Evolutionary conservation across 1,140 invertebrate genomes (phyloP).

Genomic region (Zaprionus tsacasi): DNA sequence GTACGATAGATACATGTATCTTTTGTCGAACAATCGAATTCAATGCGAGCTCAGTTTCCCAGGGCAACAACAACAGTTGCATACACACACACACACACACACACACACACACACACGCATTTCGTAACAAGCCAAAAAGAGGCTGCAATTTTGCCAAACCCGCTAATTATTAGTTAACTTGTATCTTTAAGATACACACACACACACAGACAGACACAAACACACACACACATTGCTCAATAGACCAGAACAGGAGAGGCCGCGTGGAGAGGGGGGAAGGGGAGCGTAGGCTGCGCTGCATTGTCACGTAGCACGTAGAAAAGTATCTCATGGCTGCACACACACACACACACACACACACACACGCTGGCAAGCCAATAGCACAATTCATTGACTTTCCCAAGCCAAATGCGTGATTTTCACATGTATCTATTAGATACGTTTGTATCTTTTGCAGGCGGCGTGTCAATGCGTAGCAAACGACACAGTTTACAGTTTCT

Average conservation of each 20-base stretch:
- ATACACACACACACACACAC: slow-evolving; percentile 44
- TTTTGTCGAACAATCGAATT: slow-evolving; percentile 70
- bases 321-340: slow-evolving; percentile 63
- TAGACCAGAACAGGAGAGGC: slow-evolving; percentile 69
- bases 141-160: slow-evolving; percentile 67
- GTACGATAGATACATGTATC: slow-evolving; percentile 23
- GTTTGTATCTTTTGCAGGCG: slow-evolving; percentile 65
- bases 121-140: slow-evolving; percentile 61
- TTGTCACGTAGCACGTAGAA: slow-evolving; percentile 69
- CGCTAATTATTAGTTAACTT: slow-evolving; percentile 82
- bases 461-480: slow-evolving; percentile 79
- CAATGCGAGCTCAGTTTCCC: slow-evolving; percentile 60
- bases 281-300: slow-evolving; percentile 17
- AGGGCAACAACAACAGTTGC: slow-evolving; percentile 39
- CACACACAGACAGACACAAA: no score
- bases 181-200: slow-evolving; percentile 72
- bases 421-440: slow-evolving; percentile 82
- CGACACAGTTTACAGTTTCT: slow-evolving; percentile 73
- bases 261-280: not conserved
- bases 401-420: slow-evolving; percentile 78
- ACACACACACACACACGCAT: slow-evolving; percentile 35
- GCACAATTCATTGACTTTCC: slow-evolving; percentile 80
- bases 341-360: no score
- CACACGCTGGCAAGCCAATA: slow-evolving; percentile 45
- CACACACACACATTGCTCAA: slow-evolving; percentile 64